Evolutionary conservation across 2,888 invertebrate species (phyloP).

Genomic region (Theretra japonica): DNA sequence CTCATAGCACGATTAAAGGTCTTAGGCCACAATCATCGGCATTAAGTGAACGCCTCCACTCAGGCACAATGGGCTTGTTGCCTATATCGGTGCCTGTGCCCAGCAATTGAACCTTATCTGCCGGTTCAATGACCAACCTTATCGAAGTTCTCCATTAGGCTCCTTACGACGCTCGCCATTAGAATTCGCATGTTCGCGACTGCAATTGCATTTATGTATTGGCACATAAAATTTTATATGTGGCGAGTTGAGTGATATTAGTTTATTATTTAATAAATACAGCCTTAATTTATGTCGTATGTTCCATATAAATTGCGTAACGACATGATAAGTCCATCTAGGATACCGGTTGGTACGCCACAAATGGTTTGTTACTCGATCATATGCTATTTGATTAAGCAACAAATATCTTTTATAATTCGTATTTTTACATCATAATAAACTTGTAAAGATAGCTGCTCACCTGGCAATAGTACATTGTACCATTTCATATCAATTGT

Average conservation of each 20-base stretch:
- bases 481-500: neutral
- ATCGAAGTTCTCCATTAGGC: conserved; percentile 71
- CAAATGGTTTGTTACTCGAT: neutral
- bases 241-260: neutral
- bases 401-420: conserved; percentile 10
- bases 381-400: neutral
- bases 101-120: conserved; percentile 59
- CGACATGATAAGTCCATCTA: neutral
- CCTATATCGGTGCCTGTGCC: conserved; percentile 49
- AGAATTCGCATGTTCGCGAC: conserved; percentile 34
- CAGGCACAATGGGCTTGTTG: conserved; percentile 47
- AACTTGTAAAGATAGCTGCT: neutral
- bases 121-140: conserved; percentile 69
- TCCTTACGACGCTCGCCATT: conserved; percentile 58
- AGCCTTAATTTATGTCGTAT: neutral
- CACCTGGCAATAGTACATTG: neutral
- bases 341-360: neutral
- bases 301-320: neutral
- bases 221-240: neutral
- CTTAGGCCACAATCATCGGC: conserved; percentile 1
- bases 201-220: conserved; percentile 17
- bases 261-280: neutral
- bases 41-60: conserved; percentile 34
- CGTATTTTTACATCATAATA: conserved; percentile 3
- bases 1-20: conserved; percentile 8